Conservation (phyloP, 2,113 vertebrate species). For the Pygoscelis adeliae region DNA sequence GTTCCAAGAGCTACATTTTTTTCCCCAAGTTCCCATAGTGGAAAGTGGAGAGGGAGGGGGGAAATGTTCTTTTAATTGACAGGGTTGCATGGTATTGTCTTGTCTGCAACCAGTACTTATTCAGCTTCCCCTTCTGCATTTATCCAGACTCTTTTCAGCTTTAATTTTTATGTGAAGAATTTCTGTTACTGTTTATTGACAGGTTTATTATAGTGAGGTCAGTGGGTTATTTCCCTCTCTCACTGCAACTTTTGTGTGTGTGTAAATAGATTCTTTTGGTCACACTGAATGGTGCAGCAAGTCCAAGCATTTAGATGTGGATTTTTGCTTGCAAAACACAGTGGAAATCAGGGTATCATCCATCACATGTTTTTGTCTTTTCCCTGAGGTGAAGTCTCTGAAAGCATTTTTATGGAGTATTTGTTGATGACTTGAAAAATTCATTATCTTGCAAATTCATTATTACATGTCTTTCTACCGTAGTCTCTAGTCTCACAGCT, state of each 20-base stretch:
- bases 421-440: background rate
- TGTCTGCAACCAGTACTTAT: background rate
- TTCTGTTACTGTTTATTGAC: background rate
- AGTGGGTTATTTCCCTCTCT: background rate
- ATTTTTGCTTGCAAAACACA: constrained; percentile 3
- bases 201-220: background rate
- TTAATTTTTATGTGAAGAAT: background rate
- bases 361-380: background rate
- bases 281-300: background rate
- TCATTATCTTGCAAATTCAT: background rate
- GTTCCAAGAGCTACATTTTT: background rate
- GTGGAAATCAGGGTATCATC: background rate
- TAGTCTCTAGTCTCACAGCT: background rate
- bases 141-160: background rate
- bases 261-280: background rate
- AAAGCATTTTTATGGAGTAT: background rate
- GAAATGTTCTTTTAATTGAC: background rate
- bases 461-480: background rate
- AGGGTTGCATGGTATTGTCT: background rate
- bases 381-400: background rate
- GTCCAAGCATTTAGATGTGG: background rate
- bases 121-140: background rate
- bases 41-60: background rate
- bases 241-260: background rate
- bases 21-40: background rate